Percentiles rank a stretch among this genome's conserved stretches.
Conservation (phyloP, 2,113 vertebrate genomes). For the Sterrhoptilus dennistouni region DNA sequence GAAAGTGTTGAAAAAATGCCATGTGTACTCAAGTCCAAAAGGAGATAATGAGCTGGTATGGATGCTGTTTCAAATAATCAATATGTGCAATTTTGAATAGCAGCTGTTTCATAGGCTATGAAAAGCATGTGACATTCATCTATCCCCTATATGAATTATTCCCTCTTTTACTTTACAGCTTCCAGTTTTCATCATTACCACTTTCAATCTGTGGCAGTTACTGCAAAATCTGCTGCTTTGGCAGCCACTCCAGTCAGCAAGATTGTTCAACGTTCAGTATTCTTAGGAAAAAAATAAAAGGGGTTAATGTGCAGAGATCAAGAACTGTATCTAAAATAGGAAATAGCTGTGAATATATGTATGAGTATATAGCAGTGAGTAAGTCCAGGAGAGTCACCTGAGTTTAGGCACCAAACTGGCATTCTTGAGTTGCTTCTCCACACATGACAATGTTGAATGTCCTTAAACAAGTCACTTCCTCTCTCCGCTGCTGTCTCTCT, state of each 20-base stretch:
- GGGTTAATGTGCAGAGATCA: background rate
- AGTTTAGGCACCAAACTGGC: background rate
- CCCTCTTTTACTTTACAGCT: background rate
- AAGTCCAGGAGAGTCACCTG: background rate
- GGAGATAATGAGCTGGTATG: background rate
- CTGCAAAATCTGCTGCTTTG: constrained; percentile 5
- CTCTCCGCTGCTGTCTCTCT: background rate
- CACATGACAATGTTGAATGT: fast-evolving
- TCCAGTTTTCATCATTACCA: background rate
- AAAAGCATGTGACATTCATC: background rate
- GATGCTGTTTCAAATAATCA: background rate
- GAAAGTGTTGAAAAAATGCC: background rate
- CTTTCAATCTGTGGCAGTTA: background rate
- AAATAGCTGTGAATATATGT: background rate
- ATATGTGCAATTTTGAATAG: background rate
- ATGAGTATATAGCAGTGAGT: background rate
- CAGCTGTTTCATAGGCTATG: background rate
- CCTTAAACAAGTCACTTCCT: background rate
- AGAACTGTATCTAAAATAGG: background rate
- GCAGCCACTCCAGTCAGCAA: background rate
- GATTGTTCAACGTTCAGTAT: background rate
- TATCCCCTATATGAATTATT: background rate
- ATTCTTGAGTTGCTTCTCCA: background rate
- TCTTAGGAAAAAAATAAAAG: background rate
- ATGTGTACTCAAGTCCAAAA: background rate